These are phyloP conservation scores for Hiodon tergisus DNA, from an alignment of 2,113 vertebrate genomes.

Conservation along the genomic window DNA sequence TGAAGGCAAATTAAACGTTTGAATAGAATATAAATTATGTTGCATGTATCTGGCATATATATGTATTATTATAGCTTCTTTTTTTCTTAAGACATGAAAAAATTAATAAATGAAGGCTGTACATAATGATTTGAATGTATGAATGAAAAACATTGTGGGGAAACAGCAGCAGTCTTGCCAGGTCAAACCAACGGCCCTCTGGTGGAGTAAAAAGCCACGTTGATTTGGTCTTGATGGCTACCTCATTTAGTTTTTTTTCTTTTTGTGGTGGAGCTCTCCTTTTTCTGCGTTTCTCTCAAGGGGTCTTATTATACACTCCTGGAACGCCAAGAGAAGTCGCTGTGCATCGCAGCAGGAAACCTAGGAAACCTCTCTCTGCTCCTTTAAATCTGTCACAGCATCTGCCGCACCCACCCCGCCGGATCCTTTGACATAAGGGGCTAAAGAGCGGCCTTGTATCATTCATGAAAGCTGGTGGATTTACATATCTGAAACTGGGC, in stretches of 20 bases:
- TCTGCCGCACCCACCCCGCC: constrained; percentile 61
- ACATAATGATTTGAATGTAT: constrained; percentile 4
- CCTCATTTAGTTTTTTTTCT: constrained; percentile 58
- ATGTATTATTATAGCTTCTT: too few relatives aligned
- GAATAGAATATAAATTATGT: neutral
- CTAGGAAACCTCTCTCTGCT: constrained; percentile 49
- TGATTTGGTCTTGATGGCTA: constrained; percentile 59
- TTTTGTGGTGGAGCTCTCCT: constrained; percentile 46
- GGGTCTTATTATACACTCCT: constrained; percentile 71
- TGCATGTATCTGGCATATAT: neutral
- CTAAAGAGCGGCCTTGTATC: constrained; percentile 61
- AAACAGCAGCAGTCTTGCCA: constrained; percentile 54
- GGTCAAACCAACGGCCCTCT: constrained; percentile 59
- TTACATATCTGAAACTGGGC: constrained; percentile 60
- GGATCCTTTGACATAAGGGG: constrained; percentile 60
- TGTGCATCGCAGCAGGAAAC: constrained; percentile 51
- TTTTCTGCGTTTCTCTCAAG: constrained; percentile 58
- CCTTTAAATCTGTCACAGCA: constrained; percentile 67
- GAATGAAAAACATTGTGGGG: constrained; percentile 54
- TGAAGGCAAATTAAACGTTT: neutral
- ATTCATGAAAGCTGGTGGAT: constrained; percentile 60
- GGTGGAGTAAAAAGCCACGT: constrained; percentile 54
- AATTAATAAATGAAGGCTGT: constrained; percentile 39
- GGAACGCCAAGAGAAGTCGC: constrained; percentile 57
- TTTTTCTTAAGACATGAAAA: too few relatives aligned